Percentiles rank a stretch among this genome's conserved stretches.
Conservation (phyloP, 64 coral and sea anemone species). For the Dendronephthya gigantea region DNA sequence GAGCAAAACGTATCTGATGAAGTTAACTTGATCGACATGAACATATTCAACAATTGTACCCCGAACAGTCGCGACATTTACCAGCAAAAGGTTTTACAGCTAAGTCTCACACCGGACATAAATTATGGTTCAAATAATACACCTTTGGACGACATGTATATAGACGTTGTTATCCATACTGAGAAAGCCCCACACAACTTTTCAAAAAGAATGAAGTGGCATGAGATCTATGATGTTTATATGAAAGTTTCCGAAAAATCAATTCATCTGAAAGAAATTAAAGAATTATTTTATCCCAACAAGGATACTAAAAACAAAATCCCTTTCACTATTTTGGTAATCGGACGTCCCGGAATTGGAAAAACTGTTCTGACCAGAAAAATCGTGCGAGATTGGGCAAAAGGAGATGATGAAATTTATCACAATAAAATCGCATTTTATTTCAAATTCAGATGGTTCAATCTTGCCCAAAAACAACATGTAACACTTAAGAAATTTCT, state of each 20-base stretch:
- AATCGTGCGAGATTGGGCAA: neutral
- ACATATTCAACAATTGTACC: neutral
- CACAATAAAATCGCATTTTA: neutral
- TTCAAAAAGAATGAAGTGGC: neutral
- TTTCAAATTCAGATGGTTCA: neutral
- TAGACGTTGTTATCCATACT: constrained; percentile 16
- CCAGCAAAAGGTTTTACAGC: constrained; percentile 3
- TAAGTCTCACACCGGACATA: neutral
- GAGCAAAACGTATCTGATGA: neutral
- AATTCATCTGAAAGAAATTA: neutral
- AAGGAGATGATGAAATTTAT: neutral
- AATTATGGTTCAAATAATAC: neutral
- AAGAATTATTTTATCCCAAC: constrained; percentile 10
- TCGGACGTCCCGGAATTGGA: constrained; percentile 9
- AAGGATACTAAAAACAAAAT: neutral
- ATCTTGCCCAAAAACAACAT: neutral
- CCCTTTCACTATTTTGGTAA: neutral
- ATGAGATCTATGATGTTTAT: constrained; percentile 22
- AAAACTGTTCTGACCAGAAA: neutral
- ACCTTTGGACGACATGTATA: constrained; percentile 1
- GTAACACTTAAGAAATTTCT: neutral
- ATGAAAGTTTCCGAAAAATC: neutral
- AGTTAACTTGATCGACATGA: neutral
- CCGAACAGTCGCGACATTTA: neutral
- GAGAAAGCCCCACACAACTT: neutral